Percentiles rank a stretch among this genome's conserved stretches.
These are phyloP conservation scores for Gonatopus flavifemur DNA, from an alignment of 1,140 invertebrate genomes.

Conservation along the genomic window DNA sequence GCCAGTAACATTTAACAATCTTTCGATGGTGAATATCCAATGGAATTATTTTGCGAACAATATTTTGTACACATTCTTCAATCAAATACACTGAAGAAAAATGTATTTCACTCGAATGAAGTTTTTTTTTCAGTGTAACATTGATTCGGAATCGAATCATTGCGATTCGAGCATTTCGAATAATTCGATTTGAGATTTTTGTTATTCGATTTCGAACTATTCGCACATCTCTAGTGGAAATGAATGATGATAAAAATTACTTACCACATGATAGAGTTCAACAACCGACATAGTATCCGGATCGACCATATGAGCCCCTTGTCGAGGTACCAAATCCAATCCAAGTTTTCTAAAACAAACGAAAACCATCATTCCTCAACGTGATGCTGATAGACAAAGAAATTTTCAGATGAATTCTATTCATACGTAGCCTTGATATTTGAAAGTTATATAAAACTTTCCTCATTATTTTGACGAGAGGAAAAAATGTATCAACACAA, in stretches of 20 bases:
- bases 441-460: background rate
- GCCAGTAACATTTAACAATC: no score
- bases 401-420: background rate
- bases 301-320: conserved; percentile 85
- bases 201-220: no score
- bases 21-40: no score
- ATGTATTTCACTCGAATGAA: no score
- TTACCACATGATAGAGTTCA: conserved; percentile 81
- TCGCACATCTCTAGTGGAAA: no score
- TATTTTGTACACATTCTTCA: no score
- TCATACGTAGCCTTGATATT: background rate
- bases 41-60: no score
- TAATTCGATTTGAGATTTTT: no score
- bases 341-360: conserved; percentile 80
- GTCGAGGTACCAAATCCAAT: conserved; percentile 86
- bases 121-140: no score
- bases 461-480: background rate
- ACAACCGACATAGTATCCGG: conserved; percentile 85
- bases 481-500: background rate
- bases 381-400: background rate
- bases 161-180: no score
- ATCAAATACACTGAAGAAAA: no score
- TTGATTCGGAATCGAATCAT: no score
- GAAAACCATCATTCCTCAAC: background rate
- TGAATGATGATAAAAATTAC: conserved; percentile 29